Evolutionary conservation across 2,888 invertebrate species (phyloP).

Genomic region (Ectemnius lituratus): DNA sequence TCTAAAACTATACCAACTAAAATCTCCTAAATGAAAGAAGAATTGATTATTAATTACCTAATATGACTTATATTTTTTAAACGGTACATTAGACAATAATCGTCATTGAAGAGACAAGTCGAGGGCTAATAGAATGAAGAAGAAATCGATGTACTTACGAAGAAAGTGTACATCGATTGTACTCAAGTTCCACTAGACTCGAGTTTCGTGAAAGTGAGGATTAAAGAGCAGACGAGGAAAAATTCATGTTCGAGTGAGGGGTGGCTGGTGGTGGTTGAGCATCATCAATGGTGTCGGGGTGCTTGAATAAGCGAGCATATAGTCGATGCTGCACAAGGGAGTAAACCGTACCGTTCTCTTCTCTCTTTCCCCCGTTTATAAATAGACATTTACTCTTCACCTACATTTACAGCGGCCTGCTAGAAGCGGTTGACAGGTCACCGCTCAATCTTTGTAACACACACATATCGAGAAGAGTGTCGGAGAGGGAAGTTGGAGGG

Average conservation of each 20-base stretch:
- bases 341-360: slow-evolving; percentile 45
- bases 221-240: slow-evolving; percentile 40
- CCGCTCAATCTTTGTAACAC: slow-evolving; percentile 74
- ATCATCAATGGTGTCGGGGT: slow-evolving; percentile 54
- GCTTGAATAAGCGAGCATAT: slow-evolving; percentile 54
- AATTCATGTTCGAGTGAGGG: slow-evolving; percentile 29
- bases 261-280: slow-evolving; percentile 28
- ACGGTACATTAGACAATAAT: too few relatives aligned
- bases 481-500: too few relatives aligned
- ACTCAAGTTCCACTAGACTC: neutral
- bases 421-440: slow-evolving; percentile 78
- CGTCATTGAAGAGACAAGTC: too few relatives aligned
- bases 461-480: slow-evolving; percentile 35
- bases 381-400: slow-evolving; percentile 76
- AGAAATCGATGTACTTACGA: too few relatives aligned
- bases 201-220: slow-evolving; percentile 8
- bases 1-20: too few relatives aligned
- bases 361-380: slow-evolving; percentile 61
- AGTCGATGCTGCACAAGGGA: slow-evolving; percentile 52
- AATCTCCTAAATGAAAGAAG: too few relatives aligned
- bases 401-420: slow-evolving; percentile 76
- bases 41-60: too few relatives aligned
- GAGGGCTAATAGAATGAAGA: too few relatives aligned
- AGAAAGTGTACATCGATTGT: too few relatives aligned
- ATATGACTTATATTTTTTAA: too few relatives aligned